Evolutionary conservation across 2,888 invertebrate species (phyloP).

Genomic region (Pristionchus japonicus): DNA sequence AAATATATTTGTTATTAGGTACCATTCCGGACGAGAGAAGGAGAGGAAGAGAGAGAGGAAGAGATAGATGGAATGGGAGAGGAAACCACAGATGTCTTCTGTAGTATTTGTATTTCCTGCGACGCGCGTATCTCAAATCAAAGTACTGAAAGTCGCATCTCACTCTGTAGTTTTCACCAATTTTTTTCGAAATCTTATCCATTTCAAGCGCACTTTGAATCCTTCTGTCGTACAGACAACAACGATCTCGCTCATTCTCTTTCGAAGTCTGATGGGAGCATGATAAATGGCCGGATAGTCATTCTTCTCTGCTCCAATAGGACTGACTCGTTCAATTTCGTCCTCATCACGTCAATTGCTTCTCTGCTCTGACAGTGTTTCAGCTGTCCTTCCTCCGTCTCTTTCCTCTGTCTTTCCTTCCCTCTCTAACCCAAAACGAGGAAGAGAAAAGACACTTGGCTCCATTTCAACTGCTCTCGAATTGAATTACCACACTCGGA

Average conservation of each 20-base stretch:
- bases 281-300: neutral
- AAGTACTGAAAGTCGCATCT: no score
- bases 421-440: neutral
- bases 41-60: neutral
- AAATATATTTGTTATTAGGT: constrained; percentile 29
- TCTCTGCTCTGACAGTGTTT: neutral
- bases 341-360: neutral
- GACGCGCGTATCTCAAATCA: neutral
- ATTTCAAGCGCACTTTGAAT: neutral
- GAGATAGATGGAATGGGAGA: neutral
- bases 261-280: neutral
- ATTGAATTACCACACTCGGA: constrained; percentile 12
- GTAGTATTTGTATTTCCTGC: neutral
- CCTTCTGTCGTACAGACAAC: neutral
- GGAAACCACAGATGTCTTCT: neutral
- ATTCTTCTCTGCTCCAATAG: neutral
- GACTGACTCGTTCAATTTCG: neutral
- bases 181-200: no score
- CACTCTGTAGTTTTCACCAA: no score
- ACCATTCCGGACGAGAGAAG: neutral
- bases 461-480: constrained; percentile 25
- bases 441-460: neutral
- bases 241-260: neutral
- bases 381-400: neutral
- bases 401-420: neutral